These are phyloP conservation scores for Lagodon rhomboides DNA, from an alignment of 2,797 vertebrate species.

Conservation along the genomic window DNA sequence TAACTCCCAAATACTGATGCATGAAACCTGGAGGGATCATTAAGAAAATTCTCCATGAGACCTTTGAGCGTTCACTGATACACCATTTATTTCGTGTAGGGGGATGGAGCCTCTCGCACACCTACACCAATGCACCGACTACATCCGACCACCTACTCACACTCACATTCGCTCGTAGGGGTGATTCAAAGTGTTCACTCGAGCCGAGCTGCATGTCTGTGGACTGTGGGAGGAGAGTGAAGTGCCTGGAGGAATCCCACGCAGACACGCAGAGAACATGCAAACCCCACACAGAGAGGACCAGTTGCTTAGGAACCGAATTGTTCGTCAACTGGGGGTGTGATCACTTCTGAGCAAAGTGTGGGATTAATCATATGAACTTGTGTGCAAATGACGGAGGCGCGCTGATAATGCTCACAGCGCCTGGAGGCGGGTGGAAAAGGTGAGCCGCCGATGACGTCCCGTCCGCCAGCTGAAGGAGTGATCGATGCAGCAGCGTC, in stretches of 20 bases:
- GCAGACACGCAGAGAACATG: slow-evolving; percentile 68
- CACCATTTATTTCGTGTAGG: not conserved
- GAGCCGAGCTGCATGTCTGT: slow-evolving; percentile 52
- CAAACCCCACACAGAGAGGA: slow-evolving; percentile 57
- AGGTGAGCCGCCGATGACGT: slow-evolving; percentile 55
- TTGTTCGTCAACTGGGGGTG: slow-evolving; percentile 73
- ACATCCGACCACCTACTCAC: slow-evolving; percentile 53
- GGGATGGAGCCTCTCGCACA: slow-evolving; percentile 25
- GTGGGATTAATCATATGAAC: slow-evolving; percentile 68
- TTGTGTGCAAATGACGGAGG: slow-evolving; percentile 29
- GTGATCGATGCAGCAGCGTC: slow-evolving; percentile 8
- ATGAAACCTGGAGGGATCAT: slow-evolving; percentile 5
- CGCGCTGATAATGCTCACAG: slow-evolving; percentile 30
- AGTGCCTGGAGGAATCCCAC: slow-evolving; percentile 63
- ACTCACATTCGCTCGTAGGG: slow-evolving; percentile 29
- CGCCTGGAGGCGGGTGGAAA: slow-evolving; percentile 57
- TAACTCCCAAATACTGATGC: not conserved
- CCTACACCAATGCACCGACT: slow-evolving; percentile 16
- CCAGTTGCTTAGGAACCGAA: slow-evolving; percentile 79
- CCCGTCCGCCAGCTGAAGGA: slow-evolving; percentile 11
- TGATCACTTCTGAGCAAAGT: slow-evolving; percentile 58
- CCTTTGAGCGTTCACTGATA: slow-evolving; percentile 1
- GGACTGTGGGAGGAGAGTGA: slow-evolving; percentile 63
- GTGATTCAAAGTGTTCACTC: slow-evolving; percentile 53
- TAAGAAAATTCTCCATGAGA: slow-evolving; percentile 1